Conservation (phyloP, 1,140 invertebrate genomes). For the Acromyrmex heyeri region DNA sequence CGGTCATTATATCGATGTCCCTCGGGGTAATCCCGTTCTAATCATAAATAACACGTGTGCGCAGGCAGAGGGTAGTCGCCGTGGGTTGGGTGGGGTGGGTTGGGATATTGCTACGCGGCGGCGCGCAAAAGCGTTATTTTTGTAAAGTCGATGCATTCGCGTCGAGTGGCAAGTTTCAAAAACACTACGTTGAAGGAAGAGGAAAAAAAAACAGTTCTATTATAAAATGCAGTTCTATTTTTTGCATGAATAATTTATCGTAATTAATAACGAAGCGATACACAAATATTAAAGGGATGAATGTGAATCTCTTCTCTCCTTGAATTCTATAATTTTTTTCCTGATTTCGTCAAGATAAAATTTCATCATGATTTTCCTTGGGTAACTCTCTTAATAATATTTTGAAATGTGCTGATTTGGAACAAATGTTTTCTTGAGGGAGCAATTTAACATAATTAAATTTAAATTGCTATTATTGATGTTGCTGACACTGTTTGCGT, state of each 20-base stretch:
- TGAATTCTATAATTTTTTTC: too few species aligned
- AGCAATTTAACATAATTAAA: too few species aligned
- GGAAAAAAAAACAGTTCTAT: neutral
- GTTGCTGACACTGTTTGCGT: too few species aligned
- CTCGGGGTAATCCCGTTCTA: conserved; percentile 58
- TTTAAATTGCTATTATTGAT: too few species aligned
- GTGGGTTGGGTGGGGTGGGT: neutral
- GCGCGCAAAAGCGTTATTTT: conserved; percentile 48
- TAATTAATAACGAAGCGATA: neutral
- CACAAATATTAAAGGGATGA: neutral
- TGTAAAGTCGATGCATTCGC: conserved; percentile 36
- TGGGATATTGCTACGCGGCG: conserved; percentile 31
- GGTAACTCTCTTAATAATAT: too few species aligned
- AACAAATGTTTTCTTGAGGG: too few species aligned
- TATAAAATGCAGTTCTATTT: neutral
- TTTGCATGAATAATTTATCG: neutral
- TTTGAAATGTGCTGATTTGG: too few species aligned
- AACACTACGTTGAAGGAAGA: neutral
- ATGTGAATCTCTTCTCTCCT: neutral
- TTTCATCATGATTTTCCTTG: too few species aligned
- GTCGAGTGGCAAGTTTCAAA: conserved; percentile 24
- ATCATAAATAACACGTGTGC: conserved; percentile 56
- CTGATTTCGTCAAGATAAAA: too few species aligned
- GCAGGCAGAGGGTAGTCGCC: conserved; percentile 29
- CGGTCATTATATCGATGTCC: conserved; percentile 48